Evolutionary conservation across 2,113 vertebrate species (phyloP), one percentile per base, ranked within the genome.

Genomic region (Dolichotis patagonum): DNA sequence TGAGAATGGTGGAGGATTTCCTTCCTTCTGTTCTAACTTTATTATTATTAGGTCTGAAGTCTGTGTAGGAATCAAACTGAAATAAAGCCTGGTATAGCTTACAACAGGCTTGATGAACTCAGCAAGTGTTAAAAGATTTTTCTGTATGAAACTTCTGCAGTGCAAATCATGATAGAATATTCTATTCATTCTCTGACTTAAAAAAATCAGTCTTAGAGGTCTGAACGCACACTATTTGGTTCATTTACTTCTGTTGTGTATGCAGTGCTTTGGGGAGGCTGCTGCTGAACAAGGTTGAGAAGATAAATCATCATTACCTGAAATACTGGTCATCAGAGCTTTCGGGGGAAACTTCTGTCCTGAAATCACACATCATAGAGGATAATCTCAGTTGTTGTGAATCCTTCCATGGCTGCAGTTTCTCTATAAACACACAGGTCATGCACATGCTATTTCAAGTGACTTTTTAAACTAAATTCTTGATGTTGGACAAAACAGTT

Each of bases 1-100:
- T 26, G 11, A n/a, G 7, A 35, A 0, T 0, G 19, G 35, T 35
- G 10, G 17, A 43, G 24, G 16, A 8, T 4, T 73, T 8, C 28
- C 30, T 85, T 67, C 12, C 22, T 30, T 84, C n/a, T 20, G 43
- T 38, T 41, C 32, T 22, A 30, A 38, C 32, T 20, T 32, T 32
- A 12, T 8, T 43, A 22, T 7, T 43, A 6, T 19, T 60, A 32
- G 77, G 19, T 24, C 6, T 41, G 58, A 46, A 84, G 26, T 3
- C 16, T 10, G 17, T 71, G 19, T 41, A 38, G 83, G 58, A 94
- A 49, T 22, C 20, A 52, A 30, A 14, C 12, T 69, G 24, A 52
- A 62, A 41, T 3, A 5, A 46, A 67, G 49, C 22, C 0, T 16
- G 20, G 28, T 30, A 28, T 46, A 43, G 30, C 13, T 19, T 49